A percentile compares a stretch with the other conserved stretches of the same genome.
Conservation (phyloP, 1,140 invertebrate genomes). For the Nephotettix cincticeps region DNA sequence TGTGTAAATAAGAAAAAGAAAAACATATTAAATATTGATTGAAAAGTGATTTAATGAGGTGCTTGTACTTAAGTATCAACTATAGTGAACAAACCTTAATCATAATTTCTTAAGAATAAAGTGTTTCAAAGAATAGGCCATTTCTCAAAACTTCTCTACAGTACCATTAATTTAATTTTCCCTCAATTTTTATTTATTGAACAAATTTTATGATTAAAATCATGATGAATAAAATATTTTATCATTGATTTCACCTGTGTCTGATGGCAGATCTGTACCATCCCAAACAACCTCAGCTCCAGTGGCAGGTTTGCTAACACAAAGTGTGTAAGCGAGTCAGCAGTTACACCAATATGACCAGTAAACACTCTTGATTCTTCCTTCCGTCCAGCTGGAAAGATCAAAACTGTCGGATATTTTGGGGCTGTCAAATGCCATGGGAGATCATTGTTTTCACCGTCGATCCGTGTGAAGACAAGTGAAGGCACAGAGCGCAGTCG, state of each 20-base stretch:
- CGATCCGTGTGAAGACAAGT: slow-evolving; percentile 66
- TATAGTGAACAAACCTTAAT: not conserved
- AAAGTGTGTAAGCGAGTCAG: slow-evolving; percentile 69
- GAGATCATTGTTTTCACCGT: slow-evolving; percentile 76
- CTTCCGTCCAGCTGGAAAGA: slow-evolving; percentile 71
- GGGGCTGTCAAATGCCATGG: slow-evolving; percentile 78
- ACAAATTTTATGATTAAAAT: not conserved
- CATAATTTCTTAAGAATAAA: not conserved
- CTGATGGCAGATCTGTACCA: slow-evolving; percentile 35
- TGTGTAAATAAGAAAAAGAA: too few species aligned
- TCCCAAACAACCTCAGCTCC: slow-evolving; percentile 32
- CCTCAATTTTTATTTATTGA: not conserved
- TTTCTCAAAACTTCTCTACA: not conserved
- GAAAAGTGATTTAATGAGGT: too few species aligned
- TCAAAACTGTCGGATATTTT: slow-evolving; percentile 70
- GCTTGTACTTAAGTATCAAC: too few species aligned
- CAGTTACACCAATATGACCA: slow-evolving; percentile 57
- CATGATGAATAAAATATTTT: not conserved
- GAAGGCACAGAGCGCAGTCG: slow-evolving; percentile 56
- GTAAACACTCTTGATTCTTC: slow-evolving; percentile 72
- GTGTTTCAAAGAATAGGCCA: not conserved
- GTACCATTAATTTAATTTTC: not conserved
- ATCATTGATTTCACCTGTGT: slow-evolving; percentile 33
- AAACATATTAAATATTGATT: not conserved
- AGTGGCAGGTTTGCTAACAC: slow-evolving; percentile 63